phyloP scores from a whole-genome alignment of 2,797 vertebrate species.

The Lophius americanus region DNA sequence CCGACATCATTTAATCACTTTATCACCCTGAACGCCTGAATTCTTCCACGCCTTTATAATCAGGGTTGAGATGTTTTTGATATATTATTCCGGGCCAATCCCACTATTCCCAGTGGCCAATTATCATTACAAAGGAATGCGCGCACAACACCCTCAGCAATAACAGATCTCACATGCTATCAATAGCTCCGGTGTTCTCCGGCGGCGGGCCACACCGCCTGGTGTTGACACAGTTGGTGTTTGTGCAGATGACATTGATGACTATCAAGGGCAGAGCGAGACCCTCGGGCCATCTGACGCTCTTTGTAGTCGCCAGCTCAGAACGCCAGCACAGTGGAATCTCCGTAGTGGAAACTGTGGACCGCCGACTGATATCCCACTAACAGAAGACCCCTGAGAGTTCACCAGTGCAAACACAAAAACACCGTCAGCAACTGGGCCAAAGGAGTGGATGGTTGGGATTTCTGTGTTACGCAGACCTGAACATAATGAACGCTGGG shows the following conservation, averaged over 20 bases:
- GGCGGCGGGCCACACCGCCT: conserved; percentile 15
- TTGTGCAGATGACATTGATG: conserved; percentile 63
- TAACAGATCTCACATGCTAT: conserved; percentile 56
- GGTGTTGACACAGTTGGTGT: conserved; percentile 79
- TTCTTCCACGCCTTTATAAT: neutral
- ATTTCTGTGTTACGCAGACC: neutral
- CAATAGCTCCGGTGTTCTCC: conserved; percentile 40
- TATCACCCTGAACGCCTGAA: neutral
- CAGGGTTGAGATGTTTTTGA: conserved; percentile 19
- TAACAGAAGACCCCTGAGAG: conserved; percentile 25
- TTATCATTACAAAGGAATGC: conserved; percentile 58
- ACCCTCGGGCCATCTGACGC: conserved; percentile 35
- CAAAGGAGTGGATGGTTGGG: neutral
- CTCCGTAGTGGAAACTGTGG: conserved; percentile 31
- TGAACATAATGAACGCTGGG: neutral
- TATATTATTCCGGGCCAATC: conserved; percentile 29
- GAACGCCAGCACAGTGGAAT: conserved; percentile 5
- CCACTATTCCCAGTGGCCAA: conserved; percentile 24
- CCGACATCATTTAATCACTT: neutral
- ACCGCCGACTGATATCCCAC: conserved; percentile 10
- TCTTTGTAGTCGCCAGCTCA: neutral
- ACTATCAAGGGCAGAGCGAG: conserved; percentile 43
- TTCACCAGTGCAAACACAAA: conserved; percentile 2
- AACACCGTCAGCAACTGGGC: neutral
- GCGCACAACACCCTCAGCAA: conserved; percentile 36